phyloP scores from a whole-genome alignment of 2,797 vertebrate genomes.

The Zonotrichia albicollis region DNA sequence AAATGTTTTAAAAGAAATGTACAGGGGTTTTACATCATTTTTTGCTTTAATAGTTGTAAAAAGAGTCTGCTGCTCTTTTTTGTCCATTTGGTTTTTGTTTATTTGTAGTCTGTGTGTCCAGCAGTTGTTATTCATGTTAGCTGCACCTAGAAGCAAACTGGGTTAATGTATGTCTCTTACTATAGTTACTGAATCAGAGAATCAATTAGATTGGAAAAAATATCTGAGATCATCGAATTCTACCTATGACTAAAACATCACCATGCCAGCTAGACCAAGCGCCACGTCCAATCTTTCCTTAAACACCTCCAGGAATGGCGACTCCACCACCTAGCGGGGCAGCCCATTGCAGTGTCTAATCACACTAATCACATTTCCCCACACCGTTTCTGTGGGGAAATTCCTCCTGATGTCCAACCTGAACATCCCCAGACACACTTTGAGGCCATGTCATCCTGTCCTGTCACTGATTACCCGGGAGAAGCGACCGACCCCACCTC shows the following conservation, averaged over 20 bases:
- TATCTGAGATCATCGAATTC: background rate
- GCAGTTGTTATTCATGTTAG: rapidly evolving
- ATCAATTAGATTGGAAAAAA: background rate
- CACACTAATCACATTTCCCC: too few relatives aligned
- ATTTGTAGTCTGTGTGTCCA: rapidly evolving
- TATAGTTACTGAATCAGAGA: background rate
- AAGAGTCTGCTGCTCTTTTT: background rate
- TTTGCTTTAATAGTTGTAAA: background rate
- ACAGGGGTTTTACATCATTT: rapidly evolving
- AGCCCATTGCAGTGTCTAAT: background rate
- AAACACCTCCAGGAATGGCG: background rate
- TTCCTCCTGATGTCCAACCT: background rate
- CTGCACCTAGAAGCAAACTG: background rate
- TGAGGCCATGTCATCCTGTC: background rate
- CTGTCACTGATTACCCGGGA: background rate
- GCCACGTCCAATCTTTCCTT: rapidly evolving
- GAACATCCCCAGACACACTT: background rate
- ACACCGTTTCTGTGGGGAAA: background rate
- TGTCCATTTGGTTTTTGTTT: background rate
- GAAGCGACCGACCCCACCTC: too few relatives aligned
- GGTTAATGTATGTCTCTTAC: background rate
- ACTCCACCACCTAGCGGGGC: background rate
- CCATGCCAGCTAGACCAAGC: background rate
- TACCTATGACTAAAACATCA: background rate
- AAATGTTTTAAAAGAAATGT: background rate